Percentiles rank a stretch among this genome's conserved stretches.
phyloP scores from a whole-genome alignment of 2,113 vertebrate genomes.

The Donacobius atricapilla region DNA sequence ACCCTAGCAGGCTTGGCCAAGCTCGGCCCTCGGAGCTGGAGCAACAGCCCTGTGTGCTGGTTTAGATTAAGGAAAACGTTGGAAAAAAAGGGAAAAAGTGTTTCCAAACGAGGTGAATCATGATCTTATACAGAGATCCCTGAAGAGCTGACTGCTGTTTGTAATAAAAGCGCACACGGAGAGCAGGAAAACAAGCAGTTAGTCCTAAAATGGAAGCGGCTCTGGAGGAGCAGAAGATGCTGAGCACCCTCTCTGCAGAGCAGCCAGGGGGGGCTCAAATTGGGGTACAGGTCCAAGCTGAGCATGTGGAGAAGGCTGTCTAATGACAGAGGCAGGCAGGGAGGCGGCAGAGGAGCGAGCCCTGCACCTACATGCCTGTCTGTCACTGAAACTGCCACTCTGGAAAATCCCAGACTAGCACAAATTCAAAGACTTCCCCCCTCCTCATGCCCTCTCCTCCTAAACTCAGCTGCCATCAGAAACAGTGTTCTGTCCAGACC shows the following conservation, averaged over 20 bases:
- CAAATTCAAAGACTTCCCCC: neutral
- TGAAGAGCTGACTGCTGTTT: conserved; percentile 55
- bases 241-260: neutral
- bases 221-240: neutral
- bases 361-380: neutral
- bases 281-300: fast-evolving
- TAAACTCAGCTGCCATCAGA: neutral
- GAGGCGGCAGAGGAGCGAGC: neutral
- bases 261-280: neutral
- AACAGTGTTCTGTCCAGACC: fast-evolving
- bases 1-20: neutral
- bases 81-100: conserved; percentile 14
- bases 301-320: neutral
- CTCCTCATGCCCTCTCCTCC: neutral
- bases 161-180: conserved; percentile 19
- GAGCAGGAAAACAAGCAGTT: neutral
- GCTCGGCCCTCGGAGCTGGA: neutral
- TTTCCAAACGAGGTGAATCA: conserved; percentile 62
- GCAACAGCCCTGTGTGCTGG: neutral
- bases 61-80: conserved; percentile 38
- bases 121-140: conserved; percentile 48
- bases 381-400: neutral
- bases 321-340: neutral
- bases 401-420: neutral
- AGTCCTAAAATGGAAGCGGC: neutral